Percentiles rank a stretch among this genome's conserved stretches.
These are phyloP conservation scores for Erythrolamprus reginae DNA, from an alignment of 2,113 vertebrate genomes.

Conservation along the genomic window DNA sequence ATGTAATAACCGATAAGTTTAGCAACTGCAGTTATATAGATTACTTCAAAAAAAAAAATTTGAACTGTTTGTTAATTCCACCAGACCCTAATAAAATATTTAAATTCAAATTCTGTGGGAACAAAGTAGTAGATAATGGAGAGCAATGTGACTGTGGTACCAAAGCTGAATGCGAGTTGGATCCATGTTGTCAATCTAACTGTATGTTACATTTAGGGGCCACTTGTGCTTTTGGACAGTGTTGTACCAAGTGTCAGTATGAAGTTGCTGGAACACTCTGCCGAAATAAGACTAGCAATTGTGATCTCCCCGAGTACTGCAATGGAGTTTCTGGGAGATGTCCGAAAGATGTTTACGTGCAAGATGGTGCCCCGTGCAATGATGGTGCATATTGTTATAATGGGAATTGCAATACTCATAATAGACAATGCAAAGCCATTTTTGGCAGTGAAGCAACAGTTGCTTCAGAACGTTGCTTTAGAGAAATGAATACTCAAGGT, in stretches of 20 bases:
- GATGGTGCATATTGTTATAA: constrained; percentile 64
- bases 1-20: neutral
- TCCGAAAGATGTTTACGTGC: constrained; percentile 62
- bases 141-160: constrained; percentile 41
- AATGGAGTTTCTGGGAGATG: constrained; percentile 61
- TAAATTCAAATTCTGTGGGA: constrained; percentile 21
- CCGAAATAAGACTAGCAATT: constrained; percentile 54
- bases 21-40: constrained; percentile 35
- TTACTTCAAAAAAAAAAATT: constrained; percentile 55
- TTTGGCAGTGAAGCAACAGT: constrained; percentile 45
- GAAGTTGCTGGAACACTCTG: constrained; percentile 59
- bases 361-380: constrained; percentile 65
- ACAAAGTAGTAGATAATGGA: constrained; percentile 22
- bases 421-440: constrained; percentile 64
- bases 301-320: constrained; percentile 69
- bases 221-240: constrained; percentile 23
- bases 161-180: neutral
- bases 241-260: constrained; percentile 50
- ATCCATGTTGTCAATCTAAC: constrained; percentile 21
- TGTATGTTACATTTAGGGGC: constrained; percentile 19
- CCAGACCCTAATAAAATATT: neutral
- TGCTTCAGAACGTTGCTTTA: constrained; percentile 17
- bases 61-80: constrained; percentile 12
- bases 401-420: constrained; percentile 64
- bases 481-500: constrained; percentile 24